phyloP scores from a whole-genome alignment of 2,888 invertebrate genomes.

The Thyatira batis region DNA sequence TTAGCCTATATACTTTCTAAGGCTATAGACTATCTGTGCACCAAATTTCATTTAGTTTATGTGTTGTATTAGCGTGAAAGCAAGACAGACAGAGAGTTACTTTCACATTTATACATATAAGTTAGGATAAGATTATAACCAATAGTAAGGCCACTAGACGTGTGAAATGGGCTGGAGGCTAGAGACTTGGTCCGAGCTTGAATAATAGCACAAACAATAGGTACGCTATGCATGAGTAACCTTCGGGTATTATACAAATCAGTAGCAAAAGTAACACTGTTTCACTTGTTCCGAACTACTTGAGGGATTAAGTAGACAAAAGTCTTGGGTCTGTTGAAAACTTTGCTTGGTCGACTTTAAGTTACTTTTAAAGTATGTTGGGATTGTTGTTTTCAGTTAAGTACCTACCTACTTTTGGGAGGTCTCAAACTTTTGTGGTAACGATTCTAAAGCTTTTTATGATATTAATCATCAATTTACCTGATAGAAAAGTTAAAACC shows the following conservation, averaged over 20 bases:
- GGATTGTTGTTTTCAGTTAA: not conserved
- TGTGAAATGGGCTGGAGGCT: not conserved
- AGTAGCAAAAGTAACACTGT: not conserved
- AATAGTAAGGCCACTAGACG: not conserved
- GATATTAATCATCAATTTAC: no score
- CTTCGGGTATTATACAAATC: conserved; percentile 5
- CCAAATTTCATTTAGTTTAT: no score
- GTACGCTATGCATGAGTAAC: conserved; percentile 14
- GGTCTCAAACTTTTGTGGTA: not conserved
- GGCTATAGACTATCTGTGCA: no score
- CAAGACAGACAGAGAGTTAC: no score
- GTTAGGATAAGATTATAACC: not conserved
- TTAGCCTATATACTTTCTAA: no score
- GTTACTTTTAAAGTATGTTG: not conserved
- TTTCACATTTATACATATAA: no score
- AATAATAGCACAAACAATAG: conserved; percentile 13
- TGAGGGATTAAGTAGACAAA: not conserved
- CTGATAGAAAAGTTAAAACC: no score
- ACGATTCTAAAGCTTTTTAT: no score
- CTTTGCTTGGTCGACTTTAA: not conserved
- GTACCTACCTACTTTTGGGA: not conserved
- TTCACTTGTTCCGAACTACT: not conserved
- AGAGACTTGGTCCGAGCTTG: not conserved
- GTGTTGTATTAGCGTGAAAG: no score
- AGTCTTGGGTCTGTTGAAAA: not conserved